A percentile compares a stretch with the other conserved stretches of the same genome.
phyloP scores from a whole-genome alignment of 2,797 vertebrate species.

The Lacerta bilineata region DNA sequence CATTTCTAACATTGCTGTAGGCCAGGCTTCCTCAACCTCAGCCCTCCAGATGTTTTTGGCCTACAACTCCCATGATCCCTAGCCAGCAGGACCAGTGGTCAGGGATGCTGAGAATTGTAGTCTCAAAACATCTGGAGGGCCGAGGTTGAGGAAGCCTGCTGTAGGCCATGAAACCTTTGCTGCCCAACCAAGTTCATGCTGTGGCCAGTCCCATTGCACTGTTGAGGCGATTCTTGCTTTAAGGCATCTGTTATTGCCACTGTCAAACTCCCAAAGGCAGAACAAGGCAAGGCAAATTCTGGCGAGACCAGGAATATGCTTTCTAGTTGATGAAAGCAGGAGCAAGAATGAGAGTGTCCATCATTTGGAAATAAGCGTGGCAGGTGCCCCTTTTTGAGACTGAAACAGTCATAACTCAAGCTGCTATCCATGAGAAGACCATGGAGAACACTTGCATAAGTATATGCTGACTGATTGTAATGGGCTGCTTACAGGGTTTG shows the following conservation, averaged over 20 bases:
- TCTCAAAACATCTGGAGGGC: no score
- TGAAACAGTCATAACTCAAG: constrained; percentile 3
- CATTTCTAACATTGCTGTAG: background rate
- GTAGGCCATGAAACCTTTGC: background rate
- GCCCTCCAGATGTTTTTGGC: no score
- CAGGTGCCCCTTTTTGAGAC: background rate
- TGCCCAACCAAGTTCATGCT: background rate
- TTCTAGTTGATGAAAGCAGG: constrained; percentile 14
- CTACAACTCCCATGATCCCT: no score
- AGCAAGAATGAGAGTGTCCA: no score
- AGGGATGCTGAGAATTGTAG: no score
- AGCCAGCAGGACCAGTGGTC: no score
- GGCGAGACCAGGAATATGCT: background rate
- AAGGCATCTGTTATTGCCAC: background rate
- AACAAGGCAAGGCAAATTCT: constrained; percentile 5
- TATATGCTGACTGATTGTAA: constrained; percentile 11
- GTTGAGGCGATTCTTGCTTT: background rate
- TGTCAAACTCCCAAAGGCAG: background rate
- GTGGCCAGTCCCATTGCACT: background rate
- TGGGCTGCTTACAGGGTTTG: constrained; percentile 6
- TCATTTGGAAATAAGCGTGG: constrained; percentile 12
- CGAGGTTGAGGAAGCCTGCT: no score
- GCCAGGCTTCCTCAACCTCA: no score
- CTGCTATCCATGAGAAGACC: background rate
- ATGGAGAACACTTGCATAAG: constrained; percentile 1